A percentile compares a stretch with the other conserved stretches of the same genome.
Evolutionary conservation across 2,888 invertebrate species (phyloP).

Genomic region (Sinhomidia bicolor): DNA sequence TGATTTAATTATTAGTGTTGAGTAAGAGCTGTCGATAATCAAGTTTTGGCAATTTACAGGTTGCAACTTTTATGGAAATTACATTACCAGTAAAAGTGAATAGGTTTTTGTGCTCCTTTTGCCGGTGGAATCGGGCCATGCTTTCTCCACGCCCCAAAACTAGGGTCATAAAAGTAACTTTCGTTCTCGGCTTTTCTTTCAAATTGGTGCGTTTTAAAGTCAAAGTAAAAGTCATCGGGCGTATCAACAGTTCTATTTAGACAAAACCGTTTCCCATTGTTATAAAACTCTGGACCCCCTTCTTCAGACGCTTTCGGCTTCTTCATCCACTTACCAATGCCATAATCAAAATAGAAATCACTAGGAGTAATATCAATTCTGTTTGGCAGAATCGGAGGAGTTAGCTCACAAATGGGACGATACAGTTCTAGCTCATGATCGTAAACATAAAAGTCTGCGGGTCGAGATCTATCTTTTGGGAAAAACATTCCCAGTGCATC

Average conservation of each 20-base stretch:
- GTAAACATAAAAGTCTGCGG: conserved; percentile 45
- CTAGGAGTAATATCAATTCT: conserved; percentile 53
- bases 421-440: conserved; percentile 32
- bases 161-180: conserved; percentile 40
- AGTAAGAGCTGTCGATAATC: no score
- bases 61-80: not conserved
- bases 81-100: conserved; percentile 65
- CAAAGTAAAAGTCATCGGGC: conserved; percentile 71
- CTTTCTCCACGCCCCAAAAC: conserved; percentile 54
- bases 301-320: conserved; percentile 39
- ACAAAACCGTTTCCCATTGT: conserved; percentile 31
- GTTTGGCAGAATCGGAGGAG: conserved; percentile 49
- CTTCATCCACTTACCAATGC: conserved; percentile 52
- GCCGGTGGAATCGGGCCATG: not conserved
- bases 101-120: conserved; percentile 47
- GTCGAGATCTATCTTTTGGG: conserved; percentile 66
- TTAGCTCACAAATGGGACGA: conserved; percentile 1
- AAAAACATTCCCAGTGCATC: conserved; percentile 58
- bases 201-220: conserved; percentile 39
- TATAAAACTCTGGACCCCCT: conserved; percentile 12
- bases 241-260: conserved; percentile 18
- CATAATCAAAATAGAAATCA: conserved; percentile 62
- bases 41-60: no score
- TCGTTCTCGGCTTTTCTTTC: conserved; percentile 21
- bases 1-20: not conserved